phyloP scores from a whole-genome alignment of 2,888 invertebrate genomes.

The Amblyteles armatorius region DNA sequence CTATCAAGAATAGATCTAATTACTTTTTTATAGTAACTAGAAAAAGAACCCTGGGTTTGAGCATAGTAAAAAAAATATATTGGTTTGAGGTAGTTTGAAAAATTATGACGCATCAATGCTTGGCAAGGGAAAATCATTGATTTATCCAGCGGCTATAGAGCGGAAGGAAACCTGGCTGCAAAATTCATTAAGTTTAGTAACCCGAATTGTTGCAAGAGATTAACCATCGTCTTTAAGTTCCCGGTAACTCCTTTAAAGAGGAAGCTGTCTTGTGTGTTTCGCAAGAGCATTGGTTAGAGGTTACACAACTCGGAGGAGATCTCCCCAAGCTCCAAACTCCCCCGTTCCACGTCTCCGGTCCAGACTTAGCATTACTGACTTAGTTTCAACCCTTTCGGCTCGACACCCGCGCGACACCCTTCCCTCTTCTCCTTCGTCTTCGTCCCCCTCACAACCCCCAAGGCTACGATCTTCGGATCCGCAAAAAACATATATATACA shows the following conservation, averaged over 20 bases:
- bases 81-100: neutral
- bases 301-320: constrained; percentile 35
- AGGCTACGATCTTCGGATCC: constrained; percentile 19
- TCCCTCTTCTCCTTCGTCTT: constrained; percentile 41
- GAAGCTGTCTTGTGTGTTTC: constrained; percentile 51
- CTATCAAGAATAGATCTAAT: neutral
- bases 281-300: constrained; percentile 45
- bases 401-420: constrained; percentile 53
- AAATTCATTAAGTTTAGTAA: neutral
- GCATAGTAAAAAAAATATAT: neutral
- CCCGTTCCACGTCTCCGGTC: constrained; percentile 65
- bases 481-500: neutral
- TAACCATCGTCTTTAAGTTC: constrained; percentile 55
- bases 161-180: neutral
- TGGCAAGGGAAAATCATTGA: neutral
- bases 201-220: constrained; percentile 28
- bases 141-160: neutral
- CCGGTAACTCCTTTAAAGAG: constrained; percentile 61
- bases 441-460: constrained; percentile 35
- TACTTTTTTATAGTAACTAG: neutral
- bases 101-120: neutral
- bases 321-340: constrained; percentile 36
- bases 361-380: constrained; percentile 77
- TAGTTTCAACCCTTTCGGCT: constrained; percentile 78
- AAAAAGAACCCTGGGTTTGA: neutral